phyloP scores from a whole-genome alignment of 2,888 invertebrate species.

The Abrostola triplasia region DNA sequence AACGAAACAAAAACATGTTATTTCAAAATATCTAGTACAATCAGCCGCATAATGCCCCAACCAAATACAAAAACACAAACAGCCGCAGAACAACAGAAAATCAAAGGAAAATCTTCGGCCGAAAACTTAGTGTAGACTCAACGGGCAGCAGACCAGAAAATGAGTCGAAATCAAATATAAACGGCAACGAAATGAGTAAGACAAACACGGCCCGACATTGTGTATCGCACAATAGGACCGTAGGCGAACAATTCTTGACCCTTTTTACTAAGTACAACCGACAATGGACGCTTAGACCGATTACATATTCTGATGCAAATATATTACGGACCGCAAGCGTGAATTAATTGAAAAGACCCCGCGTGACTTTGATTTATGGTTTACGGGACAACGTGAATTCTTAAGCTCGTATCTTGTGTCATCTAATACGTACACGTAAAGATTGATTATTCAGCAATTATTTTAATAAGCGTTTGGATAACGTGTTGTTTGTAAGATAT shows the following conservation, averaged over 20 bases:
- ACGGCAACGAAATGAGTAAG: conserved; percentile 75
- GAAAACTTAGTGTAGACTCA: conserved; percentile 62
- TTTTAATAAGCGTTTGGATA: conserved; percentile 26
- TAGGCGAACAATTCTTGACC: conserved; percentile 65
- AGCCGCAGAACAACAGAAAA: conserved; percentile 59
- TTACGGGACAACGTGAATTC: conserved; percentile 46
- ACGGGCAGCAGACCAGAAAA: conserved; percentile 63
- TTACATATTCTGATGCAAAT: conserved; percentile 69
- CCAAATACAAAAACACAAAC: conserved; percentile 41
- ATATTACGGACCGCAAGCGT: conserved; percentile 59
- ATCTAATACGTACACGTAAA: conserved; percentile 35
- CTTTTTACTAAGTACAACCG: conserved; percentile 66
- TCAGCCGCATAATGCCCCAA: conserved; percentile 37
- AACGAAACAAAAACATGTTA: conserved; percentile 38
- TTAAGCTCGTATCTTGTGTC: conserved; percentile 44
- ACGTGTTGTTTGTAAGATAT: background rate
- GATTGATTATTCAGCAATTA: conserved; percentile 40
- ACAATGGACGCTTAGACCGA: conserved; percentile 62
- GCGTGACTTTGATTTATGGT: conserved; percentile 65
- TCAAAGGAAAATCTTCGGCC: conserved; percentile 71
- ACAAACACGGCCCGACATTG: conserved; percentile 73
- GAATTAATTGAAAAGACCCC: conserved; percentile 68
- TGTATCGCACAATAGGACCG: conserved; percentile 73
- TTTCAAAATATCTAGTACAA: conserved; percentile 36
- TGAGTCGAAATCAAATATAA: conserved; percentile 82